Evolutionary conservation across 1,140 invertebrate genomes (phyloP), one percentile per base, ranked within the genome.

Genomic region (Lysiphlebus fabarum): DNA sequence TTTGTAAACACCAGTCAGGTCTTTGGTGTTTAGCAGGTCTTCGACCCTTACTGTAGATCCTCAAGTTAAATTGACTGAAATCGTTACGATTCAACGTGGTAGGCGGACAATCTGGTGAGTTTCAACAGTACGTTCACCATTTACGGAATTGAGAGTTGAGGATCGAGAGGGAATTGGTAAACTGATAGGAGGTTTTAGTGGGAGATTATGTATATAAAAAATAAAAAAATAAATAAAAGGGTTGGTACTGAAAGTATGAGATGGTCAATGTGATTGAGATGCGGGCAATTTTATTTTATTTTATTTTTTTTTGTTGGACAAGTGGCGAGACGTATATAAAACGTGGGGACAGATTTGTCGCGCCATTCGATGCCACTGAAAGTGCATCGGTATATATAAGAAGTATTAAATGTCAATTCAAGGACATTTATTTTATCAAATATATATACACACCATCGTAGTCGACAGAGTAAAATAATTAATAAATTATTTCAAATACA

Each of bases 181-280:
- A 26, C 2, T 26, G 17, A 26, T 26, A 26, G 17, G 17, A 4
- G 17, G 17, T 26, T 26, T 33, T 9, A 47, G 44, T 38, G 44
- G 33, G 47, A 49, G 7, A 11, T 7, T 9, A 41, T 11, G 40
- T 9, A 11, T 9, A 9, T 2, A 4, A 41, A 11, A 41, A 41
- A 41, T 3, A 41, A 11, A 41, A 11, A 7, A 17, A 49, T 4
- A 45, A 14, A 45, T 4, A 5, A 4, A 45, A 12, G n/a, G 5
- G 12, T 10, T 36, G n/a, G 11, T n/a, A n/a, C n/a, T n/a, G n/a
- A 36, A n/a, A 6, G 2, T n/a, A n/a, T n/a, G 12, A n/a, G 7
- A 50, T 10, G 34, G 53, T 9, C 41, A 36, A n/a, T 34, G 54
- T 56, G 54, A 56, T 56, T 56, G 54, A 56, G 54, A 56, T 56